Percentiles rank a stretch among this genome's conserved stretches.
phyloP scores from a whole-genome alignment of 2,797 vertebrate species.

The Meriones psammophilus region DNA sequence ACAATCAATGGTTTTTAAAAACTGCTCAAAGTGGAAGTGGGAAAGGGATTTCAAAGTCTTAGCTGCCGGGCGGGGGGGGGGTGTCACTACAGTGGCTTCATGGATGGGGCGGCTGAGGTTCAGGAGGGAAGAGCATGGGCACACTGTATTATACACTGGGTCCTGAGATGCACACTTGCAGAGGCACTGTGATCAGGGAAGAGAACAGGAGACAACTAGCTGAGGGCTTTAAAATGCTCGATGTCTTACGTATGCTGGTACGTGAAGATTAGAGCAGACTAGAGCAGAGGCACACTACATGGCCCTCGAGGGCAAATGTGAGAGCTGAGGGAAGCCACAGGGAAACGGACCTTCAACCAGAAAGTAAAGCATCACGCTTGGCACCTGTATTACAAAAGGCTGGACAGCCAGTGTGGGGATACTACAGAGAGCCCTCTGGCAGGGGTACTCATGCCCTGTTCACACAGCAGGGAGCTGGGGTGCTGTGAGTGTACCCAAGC shows the following conservation, averaged over 20 bases:
- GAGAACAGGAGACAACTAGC: neutral
- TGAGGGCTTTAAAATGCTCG: neutral
- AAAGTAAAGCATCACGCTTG: neutral
- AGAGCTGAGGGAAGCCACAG: neutral
- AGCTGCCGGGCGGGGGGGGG: too few species aligned
- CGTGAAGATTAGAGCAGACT: neutral
- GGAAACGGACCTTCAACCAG: neutral
- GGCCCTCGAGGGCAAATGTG: neutral
- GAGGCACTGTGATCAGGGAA: neutral
- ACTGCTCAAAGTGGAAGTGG: neutral
- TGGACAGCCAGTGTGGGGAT: accelerated
- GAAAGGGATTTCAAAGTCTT: neutral
- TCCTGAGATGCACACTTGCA: neutral
- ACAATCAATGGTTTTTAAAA: neutral
- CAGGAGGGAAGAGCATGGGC: accelerated
- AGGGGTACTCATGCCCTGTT: neutral
- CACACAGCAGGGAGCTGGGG: neutral
- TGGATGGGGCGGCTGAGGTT: accelerated
- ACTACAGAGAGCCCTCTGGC: neutral
- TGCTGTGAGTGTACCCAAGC: neutral
- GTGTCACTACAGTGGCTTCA: accelerated
- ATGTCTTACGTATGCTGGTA: neutral
- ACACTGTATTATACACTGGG: accelerated
- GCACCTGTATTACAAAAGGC: too few species aligned
- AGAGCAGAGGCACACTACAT: too few species aligned